phyloP scores from a whole-genome alignment of 2,888 invertebrate genomes.

The Cheilosia urbana region DNA sequence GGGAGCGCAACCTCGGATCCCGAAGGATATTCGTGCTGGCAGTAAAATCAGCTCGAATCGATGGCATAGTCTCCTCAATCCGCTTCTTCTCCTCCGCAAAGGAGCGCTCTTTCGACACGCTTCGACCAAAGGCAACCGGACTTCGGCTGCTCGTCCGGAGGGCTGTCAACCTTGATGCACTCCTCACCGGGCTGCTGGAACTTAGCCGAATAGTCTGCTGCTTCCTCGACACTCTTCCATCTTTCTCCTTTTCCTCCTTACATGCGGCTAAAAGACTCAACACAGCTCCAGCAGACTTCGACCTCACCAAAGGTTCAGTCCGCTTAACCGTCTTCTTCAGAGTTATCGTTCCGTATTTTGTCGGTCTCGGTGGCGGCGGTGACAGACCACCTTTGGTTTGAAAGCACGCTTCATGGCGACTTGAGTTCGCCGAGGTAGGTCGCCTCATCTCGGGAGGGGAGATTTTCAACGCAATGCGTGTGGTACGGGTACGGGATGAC shows the following conservation, averaged over 20 bases:
- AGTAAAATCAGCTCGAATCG: constrained; percentile 81
- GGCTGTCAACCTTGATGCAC: constrained; percentile 71
- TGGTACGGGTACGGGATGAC: constrained; percentile 87
- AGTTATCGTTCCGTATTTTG: constrained; percentile 82
- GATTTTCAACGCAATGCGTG: constrained; percentile 87
- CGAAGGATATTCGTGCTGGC: constrained; percentile 83
- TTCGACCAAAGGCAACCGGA: constrained; percentile 84
- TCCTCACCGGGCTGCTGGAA: constrained; percentile 80
- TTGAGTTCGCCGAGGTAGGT: constrained; percentile 78
- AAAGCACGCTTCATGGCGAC: constrained; percentile 82
- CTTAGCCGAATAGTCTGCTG: constrained; percentile 79
- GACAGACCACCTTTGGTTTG: constrained; percentile 78
- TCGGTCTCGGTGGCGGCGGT: constrained; percentile 78
- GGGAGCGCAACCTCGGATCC: constrained; percentile 86
- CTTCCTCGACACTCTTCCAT: constrained; percentile 77
- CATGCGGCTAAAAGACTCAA: constrained; percentile 77
- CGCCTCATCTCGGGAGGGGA: constrained; percentile 84
- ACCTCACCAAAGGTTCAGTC: constrained; percentile 81
- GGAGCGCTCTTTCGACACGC: constrained; percentile 86
- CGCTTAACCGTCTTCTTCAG: constrained; percentile 81
- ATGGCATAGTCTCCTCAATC: constrained; percentile 83
- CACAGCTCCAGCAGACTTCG: constrained; percentile 82
- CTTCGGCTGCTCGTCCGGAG: constrained; percentile 82
- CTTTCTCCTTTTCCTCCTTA: constrained; percentile 77
- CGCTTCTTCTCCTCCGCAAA: constrained; percentile 85